Base-by-base conservation (phyloP, 2,888 invertebrate species). In the Lasioglossum marginatum region DNA sequence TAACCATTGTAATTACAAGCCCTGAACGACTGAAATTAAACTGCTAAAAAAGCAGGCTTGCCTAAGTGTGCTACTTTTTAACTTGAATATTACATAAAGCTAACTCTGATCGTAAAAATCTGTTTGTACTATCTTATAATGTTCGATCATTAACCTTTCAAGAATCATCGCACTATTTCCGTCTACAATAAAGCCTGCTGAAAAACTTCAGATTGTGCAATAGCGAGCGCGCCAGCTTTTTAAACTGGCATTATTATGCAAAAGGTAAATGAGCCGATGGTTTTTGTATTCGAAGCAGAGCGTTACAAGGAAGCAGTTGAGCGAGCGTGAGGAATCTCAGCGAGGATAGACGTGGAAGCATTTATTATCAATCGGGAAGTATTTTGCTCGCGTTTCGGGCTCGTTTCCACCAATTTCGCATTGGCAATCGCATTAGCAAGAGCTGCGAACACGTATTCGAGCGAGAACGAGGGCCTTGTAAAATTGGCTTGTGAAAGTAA, bases 401-500 rank as follows among this genome's bases (percentile, higher is more conserved):
- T 31, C 37, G 70, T 37, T 81, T 85, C 78, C 37, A 66, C 43
- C 66, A 27, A 71, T 34, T n/a, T 81, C 48, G 40, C 27, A 31
- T n/a, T 66, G 60, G 8, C 23, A 27, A n/a, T 78, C 27, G 19
- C 12, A 43, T 45, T 37, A 37, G 45, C n/a, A 1, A 8, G 31
- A 71, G 77, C 60, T n/a, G 40, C 8, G 48, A 23, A 23, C 8
- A 23, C 72, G 43, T 71, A 76, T 45, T 60, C 68, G 73, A 37
- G 77, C 45, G 60, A 5, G 27, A 57, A 74, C 23, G 8, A 75
- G 76, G 19, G 66, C 57, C 72, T 71, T 73, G 37, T 57, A 34
- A 79, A 63, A 77, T 75, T 70, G 66, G 57, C 77, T 68, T 86
- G 91, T 89, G 91, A 91, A 91, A 91, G 90, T 85, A 87, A 87